These are phyloP conservation scores for Tineola bisselliella DNA, from an alignment of 2,888 invertebrate species.

Conservation along the genomic window DNA sequence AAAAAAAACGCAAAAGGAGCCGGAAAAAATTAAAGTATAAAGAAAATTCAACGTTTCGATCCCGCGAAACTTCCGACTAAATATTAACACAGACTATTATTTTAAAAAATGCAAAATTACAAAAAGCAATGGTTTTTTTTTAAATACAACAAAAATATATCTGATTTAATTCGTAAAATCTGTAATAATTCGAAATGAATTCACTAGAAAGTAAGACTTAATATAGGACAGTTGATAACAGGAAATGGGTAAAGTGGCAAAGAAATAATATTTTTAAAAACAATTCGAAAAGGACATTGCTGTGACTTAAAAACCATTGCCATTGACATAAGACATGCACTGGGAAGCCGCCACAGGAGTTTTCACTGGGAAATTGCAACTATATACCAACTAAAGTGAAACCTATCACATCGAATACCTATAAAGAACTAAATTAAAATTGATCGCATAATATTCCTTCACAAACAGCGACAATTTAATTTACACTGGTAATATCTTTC, in stretches of 20 bases:
- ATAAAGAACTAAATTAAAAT: conserved; percentile 35
- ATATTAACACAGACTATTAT: neutral
- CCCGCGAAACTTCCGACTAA: neutral
- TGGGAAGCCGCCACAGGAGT: conserved; percentile 47
- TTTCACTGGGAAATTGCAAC: conserved; percentile 35
- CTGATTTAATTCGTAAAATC: no score
- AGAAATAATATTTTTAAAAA: no score
- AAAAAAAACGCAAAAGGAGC: neutral
- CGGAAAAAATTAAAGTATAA: neutral
- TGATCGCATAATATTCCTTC: conserved; percentile 45
- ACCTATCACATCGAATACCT: conserved; percentile 53
- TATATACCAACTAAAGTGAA: conserved; percentile 53
- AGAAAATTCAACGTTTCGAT: neutral
- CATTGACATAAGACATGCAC: conserved; percentile 12
- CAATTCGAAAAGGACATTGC: neutral
- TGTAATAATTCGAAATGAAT: no score
- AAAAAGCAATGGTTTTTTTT: neutral
- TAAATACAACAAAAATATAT: no score
- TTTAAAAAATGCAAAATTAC: neutral
- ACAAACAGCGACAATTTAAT: conserved; percentile 51
- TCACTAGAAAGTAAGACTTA: no score
- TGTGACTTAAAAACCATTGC: neutral
- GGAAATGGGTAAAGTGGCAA: no score
- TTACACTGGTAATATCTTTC: conserved; percentile 42
- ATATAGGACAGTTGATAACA: no score